phyloP scores from a whole-genome alignment of 2,888 invertebrate genomes.

The Abscondita cerata region DNA sequence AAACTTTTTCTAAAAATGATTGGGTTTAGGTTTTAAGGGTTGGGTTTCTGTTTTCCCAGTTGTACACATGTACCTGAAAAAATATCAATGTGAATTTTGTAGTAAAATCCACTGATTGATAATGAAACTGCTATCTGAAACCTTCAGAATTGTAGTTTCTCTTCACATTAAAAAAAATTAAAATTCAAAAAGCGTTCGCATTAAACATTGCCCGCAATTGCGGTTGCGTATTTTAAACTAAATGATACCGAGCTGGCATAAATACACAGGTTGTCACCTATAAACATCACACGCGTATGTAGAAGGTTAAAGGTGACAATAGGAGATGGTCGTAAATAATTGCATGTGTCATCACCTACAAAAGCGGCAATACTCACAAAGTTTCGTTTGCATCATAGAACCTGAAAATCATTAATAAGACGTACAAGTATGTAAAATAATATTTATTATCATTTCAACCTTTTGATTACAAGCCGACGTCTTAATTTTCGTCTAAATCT shows the following conservation, averaged over 20 bases:
- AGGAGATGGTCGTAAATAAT: constrained; percentile 37
- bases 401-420: constrained; percentile 23
- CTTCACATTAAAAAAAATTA: no score
- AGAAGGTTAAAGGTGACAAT: constrained; percentile 38
- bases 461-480: background rate
- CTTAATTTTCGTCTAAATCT: no score
- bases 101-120: no score
- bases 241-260: constrained; percentile 36
- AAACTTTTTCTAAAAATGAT: no score
- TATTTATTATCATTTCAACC: background rate
- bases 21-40: no score
- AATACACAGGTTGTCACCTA: constrained; percentile 37
- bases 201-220: background rate
- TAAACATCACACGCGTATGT: constrained; percentile 26
- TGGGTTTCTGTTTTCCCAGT: no score
- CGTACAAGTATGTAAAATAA: background rate
- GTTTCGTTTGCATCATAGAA: constrained; percentile 35
- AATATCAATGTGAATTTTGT: no score
- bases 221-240: constrained; percentile 1
- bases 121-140: no score
- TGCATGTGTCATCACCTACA: constrained; percentile 36
- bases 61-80: no score
- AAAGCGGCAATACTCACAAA: constrained; percentile 38
- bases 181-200: background rate
- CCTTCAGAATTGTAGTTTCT: no score